Evolutionary conservation across 1,140 invertebrate genomes (phyloP).

Genomic region (Drosophila bifasciata): DNA sequence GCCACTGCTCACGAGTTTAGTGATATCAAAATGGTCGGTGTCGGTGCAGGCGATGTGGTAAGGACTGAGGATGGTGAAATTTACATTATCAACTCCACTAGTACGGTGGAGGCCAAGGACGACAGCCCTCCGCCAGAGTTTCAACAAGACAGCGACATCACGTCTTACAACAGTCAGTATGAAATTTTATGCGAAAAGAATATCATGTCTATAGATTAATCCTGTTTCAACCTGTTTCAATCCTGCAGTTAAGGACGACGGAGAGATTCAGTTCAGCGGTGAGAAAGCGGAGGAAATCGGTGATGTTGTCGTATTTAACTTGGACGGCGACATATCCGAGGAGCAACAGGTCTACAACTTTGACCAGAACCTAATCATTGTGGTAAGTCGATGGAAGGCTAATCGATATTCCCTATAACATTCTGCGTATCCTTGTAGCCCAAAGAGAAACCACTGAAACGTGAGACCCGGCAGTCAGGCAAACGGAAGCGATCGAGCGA

Average conservation of each 20-base stretch:
- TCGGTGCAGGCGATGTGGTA: slow-evolving; percentile 31
- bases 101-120: slow-evolving; percentile 21
- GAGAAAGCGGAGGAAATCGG: slow-evolving; percentile 41
- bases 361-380: slow-evolving; percentile 61
- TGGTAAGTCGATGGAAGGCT: slow-evolving; percentile 23
- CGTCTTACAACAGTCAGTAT: slow-evolving; percentile 72
- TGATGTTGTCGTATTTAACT: slow-evolving; percentile 79
- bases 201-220: neutral
- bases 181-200: neutral
- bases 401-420: neutral
- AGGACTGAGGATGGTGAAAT: slow-evolving; percentile 53
- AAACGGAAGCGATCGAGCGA: slow-evolving; percentile 37
- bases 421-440: slow-evolving; percentile 16
- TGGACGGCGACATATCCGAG: slow-evolving; percentile 40
- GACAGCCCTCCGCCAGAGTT: slow-evolving; percentile 36
- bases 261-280: slow-evolving; percentile 72
- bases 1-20: slow-evolving; percentile 14
- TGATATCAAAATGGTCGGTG: slow-evolving; percentile 45
- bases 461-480: neutral
- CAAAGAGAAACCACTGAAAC: slow-evolving; percentile 30
- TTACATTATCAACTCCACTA: slow-evolving; percentile 59
- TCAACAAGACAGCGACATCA: slow-evolving; percentile 50
- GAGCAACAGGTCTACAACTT: slow-evolving; percentile 57
- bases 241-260: slow-evolving; percentile 65
- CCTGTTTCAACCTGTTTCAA: neutral